A percentile compares a stretch with the other conserved stretches of the same genome.
Evolutionary conservation across 2,113 vertebrate genomes (phyloP).

Genomic region (Aegypius monachus): DNA sequence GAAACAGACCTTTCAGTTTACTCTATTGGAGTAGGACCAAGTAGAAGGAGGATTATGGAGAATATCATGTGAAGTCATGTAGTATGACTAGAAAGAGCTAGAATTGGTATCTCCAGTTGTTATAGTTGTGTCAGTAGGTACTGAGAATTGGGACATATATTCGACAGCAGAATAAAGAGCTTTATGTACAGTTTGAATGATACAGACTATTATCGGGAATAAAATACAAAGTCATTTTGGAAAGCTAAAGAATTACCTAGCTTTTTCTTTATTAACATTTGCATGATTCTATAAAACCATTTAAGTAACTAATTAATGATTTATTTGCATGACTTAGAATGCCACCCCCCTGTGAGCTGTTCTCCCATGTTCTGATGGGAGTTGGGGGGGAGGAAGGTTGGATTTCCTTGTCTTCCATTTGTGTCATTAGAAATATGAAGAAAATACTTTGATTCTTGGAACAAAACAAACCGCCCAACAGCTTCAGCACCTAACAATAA

Average conservation of each 20-base stretch:
- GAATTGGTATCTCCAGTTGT: fast-evolving
- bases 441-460: neutral
- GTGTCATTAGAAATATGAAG: neutral
- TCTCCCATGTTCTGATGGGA: neutral
- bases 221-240: neutral
- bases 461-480: neutral
- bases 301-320: neutral
- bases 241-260: neutral
- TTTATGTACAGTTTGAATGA: neutral
- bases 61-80: neutral
- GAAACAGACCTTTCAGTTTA: neutral
- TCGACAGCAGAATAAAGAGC: neutral
- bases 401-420: neutral
- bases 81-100: neutral
- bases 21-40: neutral
- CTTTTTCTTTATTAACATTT: neutral
- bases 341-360: neutral
- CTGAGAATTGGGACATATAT: neutral
- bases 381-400: neutral
- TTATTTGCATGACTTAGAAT: neutral
- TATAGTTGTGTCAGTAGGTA: neutral
- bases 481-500: neutral
- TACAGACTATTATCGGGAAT: neutral
- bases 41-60: neutral
- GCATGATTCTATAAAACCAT: neutral